These are phyloP conservation scores for Agrypnus murinus DNA, from an alignment of 2,888 invertebrate genomes.

Conservation along the genomic window DNA sequence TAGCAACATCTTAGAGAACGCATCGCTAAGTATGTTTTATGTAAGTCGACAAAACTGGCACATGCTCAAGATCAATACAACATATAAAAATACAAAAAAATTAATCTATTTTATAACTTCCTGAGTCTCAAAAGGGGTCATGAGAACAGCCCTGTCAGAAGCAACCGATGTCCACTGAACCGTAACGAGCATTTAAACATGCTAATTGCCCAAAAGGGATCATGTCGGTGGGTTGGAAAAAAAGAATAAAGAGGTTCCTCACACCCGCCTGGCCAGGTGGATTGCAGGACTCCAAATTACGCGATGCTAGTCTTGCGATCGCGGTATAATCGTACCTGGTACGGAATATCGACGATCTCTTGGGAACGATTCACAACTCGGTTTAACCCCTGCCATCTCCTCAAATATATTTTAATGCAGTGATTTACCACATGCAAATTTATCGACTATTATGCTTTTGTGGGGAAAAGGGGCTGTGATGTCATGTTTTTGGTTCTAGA, in stretches of 20 bases:
- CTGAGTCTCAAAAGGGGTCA: constrained; percentile 26
- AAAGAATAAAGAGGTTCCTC: constrained; percentile 34
- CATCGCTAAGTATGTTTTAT: too few species aligned
- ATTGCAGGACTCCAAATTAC: constrained; percentile 47
- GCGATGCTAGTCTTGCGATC: constrained; percentile 47
- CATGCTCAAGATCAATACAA: too few species aligned
- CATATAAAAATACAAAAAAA: background rate
- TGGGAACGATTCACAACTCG: constrained; percentile 54
- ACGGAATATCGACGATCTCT: constrained; percentile 68
- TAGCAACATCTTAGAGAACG: too few species aligned
- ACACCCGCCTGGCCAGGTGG: constrained; percentile 47
- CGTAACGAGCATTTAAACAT: constrained; percentile 63
- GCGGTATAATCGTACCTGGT: constrained; percentile 64
- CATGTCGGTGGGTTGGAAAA: constrained; percentile 47
- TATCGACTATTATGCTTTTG: constrained; percentile 50
- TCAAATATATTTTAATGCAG: constrained; percentile 58
- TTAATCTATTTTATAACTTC: constrained; percentile 27
- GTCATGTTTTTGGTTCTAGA: constrained; percentile 29
- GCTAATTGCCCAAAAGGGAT: constrained; percentile 62
- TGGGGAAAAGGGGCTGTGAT: constrained; percentile 34
- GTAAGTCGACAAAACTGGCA: too few species aligned
- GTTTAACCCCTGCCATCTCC: constrained; percentile 54
- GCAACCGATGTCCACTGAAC: constrained; percentile 53
- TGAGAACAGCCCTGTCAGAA: constrained; percentile 37
- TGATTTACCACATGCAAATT: constrained; percentile 61